Evolutionary conservation across 2,888 invertebrate species (phyloP).

Genomic region (Tryphoninae sp.): DNA sequence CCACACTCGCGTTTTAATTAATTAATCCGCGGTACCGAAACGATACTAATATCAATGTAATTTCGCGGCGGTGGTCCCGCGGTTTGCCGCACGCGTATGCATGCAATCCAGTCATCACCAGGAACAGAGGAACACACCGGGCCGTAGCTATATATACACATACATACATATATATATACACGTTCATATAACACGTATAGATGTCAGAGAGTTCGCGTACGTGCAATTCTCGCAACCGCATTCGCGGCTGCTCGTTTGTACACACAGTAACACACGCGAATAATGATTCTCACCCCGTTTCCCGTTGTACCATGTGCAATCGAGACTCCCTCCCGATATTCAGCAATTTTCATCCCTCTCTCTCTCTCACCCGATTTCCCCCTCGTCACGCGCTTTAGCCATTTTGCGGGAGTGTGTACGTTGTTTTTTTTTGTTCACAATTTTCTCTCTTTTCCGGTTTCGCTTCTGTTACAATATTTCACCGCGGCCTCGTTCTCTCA

Average conservation of each 20-base stretch:
- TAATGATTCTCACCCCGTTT: constrained; percentile 66
- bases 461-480: constrained; percentile 53
- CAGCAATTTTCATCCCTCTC: background rate
- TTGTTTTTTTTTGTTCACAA: constrained; percentile 31
- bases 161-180: background rate
- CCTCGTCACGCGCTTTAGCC: constrained; percentile 27
- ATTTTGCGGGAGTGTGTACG: background rate
- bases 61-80: constrained; percentile 73
- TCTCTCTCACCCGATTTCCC: constrained; percentile 47
- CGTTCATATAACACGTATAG: background rate
- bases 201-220: constrained; percentile 5
- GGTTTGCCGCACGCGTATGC: constrained; percentile 76
- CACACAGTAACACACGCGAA: constrained; percentile 41
- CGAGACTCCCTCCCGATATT: constrained; percentile 21
- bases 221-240: constrained; percentile 38
- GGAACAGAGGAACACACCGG: constrained; percentile 42
- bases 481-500: constrained; percentile 40
- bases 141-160: background rate
- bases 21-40: constrained; percentile 77
- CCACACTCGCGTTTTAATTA: constrained; percentile 77
- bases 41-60: constrained; percentile 80
- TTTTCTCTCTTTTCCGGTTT: constrained; percentile 44
- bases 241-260: constrained; percentile 28
- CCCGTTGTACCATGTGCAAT: constrained; percentile 37
- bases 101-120: constrained; percentile 54